Percentiles rank a stretch among this genome's conserved stretches.
phyloP scores from a whole-genome alignment of 1,140 invertebrate genomes.

The Conus betulinus region DNA sequence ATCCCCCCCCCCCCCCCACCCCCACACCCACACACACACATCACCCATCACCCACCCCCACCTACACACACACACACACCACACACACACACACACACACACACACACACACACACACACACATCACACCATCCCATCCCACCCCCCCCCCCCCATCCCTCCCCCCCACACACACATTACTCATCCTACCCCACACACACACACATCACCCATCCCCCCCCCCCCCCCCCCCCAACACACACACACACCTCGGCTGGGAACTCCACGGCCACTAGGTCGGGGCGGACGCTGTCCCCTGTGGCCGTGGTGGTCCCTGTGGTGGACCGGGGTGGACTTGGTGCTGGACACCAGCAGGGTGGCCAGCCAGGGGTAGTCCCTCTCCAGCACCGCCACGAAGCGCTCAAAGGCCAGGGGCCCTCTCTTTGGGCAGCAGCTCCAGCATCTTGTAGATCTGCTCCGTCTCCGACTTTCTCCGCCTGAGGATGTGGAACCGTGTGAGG shows the following conservation, averaged over 20 bases:
- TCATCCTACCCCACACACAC: too few species aligned
- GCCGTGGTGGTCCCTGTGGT: background rate
- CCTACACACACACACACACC: too few species aligned
- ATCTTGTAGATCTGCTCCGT: constrained; percentile 46
- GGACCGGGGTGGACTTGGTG: background rate
- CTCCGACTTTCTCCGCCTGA: constrained; percentile 23
- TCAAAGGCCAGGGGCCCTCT: constrained; percentile 61
- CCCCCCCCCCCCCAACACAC: background rate
- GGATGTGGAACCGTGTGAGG: background rate
- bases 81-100: too few species aligned
- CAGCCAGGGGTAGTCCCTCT: constrained; percentile 59
- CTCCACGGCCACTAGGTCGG: background rate
- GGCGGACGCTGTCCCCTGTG: background rate
- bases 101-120: too few species aligned
- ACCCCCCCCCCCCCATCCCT: too few species aligned
- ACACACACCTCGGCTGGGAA: background rate
- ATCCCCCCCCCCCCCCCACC: too few species aligned
- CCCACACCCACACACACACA: too few species aligned
- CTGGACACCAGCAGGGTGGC: constrained; percentile 46
- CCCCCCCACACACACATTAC: too few species aligned
- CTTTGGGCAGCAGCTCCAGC: constrained; percentile 59
- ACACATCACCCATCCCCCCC: background rate
- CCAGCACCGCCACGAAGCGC: constrained; percentile 41
- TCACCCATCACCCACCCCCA: too few species aligned
- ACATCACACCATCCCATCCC: too few species aligned